Evolutionary conservation across 2,888 invertebrate genomes (phyloP), one percentile per base, ranked within the genome.

Genomic region (Zaprionus lineosus): DNA sequence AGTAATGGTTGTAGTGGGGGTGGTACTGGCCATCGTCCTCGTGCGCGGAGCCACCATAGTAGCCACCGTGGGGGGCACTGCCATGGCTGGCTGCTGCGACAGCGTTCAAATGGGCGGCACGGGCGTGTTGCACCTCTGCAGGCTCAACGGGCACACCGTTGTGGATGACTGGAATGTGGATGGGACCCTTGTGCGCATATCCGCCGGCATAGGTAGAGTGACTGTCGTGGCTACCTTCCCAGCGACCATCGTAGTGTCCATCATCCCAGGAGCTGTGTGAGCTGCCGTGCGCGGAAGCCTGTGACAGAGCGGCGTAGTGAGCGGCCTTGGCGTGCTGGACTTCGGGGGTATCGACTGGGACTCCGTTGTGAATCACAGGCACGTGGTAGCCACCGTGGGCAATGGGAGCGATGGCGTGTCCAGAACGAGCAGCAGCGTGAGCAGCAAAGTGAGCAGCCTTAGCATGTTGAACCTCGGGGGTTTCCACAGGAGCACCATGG

Each of bases 91-190:
- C 90, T 16, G 89, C 87, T 7, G 89, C 87, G 51, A 90, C 60
- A 1, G 90, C 90, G 21, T 83, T 89, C 47, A 90, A 83, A 55
- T 90, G 90, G 9, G 90, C 89, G 52, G 90, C 90, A 59, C 90
- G 89, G 8, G 90, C 90, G 26, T 90, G 89, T 71, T 90, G 90
- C 26, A 91, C 91, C 86, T 91, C 91, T 5, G 91, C 91, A 18
- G 91, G 91, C 78, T 91, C 91, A 4, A 91, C 87, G 39, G 91
- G 91, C 21, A 91, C 90, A 46, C 91, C 91, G 58, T 91, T 91
- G 53, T 89, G 90, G 68, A 90, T 91, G 57, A 90, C 88, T 33
- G 90, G 90, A 59, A 90, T 89, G 61, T 90, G 90, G 39, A 89
- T 88, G 53, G 90, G 89, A 51, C 91, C 90, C 44, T 83, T 77